Conservation (phyloP, 2,113 vertebrate genomes). For the Neoarius graeffei region DNA sequence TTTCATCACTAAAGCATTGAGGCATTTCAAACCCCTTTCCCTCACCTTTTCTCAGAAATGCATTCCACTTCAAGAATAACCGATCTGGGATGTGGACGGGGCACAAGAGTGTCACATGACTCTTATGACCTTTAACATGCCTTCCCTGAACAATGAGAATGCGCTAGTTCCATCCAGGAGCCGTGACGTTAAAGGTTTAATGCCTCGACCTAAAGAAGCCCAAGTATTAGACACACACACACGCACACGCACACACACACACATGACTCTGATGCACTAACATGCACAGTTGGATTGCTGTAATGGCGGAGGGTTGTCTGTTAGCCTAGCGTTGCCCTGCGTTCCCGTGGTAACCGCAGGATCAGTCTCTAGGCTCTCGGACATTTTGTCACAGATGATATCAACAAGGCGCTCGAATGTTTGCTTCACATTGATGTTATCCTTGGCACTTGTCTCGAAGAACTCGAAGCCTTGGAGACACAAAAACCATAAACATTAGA, state of each 20-base stretch:
- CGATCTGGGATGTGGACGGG: background rate
- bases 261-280: constrained; percentile 61
- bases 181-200: constrained; percentile 46
- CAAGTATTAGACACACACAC: background rate
- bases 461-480: constrained; percentile 81
- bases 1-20: background rate
- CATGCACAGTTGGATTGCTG: constrained; percentile 81
- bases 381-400: constrained; percentile 89
- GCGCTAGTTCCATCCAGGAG: constrained; percentile 2
- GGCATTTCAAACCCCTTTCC: background rate
- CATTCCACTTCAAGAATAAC: background rate
- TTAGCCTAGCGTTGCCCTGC: constrained; percentile 77
- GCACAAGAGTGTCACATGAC: constrained; percentile 17
- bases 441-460: constrained; percentile 87
- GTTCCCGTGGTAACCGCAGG: constrained; percentile 74
- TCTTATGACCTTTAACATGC: background rate
- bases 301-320: constrained; percentile 77
- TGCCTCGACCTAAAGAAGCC: constrained; percentile 30
- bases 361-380: constrained; percentile 79
- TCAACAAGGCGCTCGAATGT: constrained; percentile 83
- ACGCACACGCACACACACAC: constrained; percentile 5
- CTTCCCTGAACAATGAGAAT: constrained; percentile 15
- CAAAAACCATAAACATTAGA: constrained; percentile 42
- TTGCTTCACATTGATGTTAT: constrained; percentile 85
- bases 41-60: background rate